These are phyloP conservation scores for Vulpes ferrilata DNA, from an alignment of 2,113 vertebrate species.

Conservation along the genomic window DNA sequence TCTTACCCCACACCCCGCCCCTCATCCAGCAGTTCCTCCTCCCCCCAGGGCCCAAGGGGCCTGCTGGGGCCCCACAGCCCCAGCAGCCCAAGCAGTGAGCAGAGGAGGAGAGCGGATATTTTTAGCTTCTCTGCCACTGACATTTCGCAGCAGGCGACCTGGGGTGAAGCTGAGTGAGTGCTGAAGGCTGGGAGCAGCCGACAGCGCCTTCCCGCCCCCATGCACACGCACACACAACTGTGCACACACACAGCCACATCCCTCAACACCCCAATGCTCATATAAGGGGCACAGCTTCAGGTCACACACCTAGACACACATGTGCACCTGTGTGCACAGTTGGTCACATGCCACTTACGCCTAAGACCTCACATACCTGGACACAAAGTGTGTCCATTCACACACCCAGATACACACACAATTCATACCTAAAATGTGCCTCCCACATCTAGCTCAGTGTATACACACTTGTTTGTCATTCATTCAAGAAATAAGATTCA, in stretches of 20 bases:
- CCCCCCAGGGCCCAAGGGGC: slow-evolving; percentile 79
- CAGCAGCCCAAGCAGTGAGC: slow-evolving; percentile 81
- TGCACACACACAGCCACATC: background rate
- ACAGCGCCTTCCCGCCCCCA: slow-evolving; percentile 70
- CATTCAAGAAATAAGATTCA: background rate
- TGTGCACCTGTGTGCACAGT: background rate
- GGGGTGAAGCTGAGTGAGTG: slow-evolving; percentile 86
- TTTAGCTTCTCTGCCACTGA: slow-evolving; percentile 86
- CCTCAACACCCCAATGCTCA: background rate
- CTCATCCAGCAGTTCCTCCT: slow-evolving; percentile 58
- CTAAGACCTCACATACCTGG: slow-evolving; percentile 21
- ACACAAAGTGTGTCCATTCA: background rate
- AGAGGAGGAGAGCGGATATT: slow-evolving; percentile 83
- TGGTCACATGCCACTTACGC: background rate
- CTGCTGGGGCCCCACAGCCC: slow-evolving; percentile 79
- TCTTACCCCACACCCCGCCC: slow-evolving; percentile 34
- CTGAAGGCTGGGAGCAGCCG: slow-evolving; percentile 81
- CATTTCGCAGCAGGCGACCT: slow-evolving; percentile 86
- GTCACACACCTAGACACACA: background rate
- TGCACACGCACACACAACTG: slow-evolving; percentile 63
- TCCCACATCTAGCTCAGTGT: background rate
- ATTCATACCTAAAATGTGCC: background rate
- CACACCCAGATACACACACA: background rate
- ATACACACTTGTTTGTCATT: background rate
- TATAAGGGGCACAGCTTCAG: background rate